Conservation (phyloP, 2,888 invertebrate species). For the Phengaris arion region DNA sequence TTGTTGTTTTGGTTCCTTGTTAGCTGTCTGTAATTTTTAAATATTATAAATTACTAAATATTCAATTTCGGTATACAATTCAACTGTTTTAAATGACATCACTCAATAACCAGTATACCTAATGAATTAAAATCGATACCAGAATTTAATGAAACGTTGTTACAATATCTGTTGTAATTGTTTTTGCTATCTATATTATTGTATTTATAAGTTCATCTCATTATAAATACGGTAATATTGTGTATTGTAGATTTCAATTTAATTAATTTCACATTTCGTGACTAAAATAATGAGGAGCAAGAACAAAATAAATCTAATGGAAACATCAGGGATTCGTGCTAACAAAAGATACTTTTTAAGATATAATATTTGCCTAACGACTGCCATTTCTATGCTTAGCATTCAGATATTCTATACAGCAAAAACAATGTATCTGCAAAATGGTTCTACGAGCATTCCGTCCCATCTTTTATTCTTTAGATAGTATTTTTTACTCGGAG, state of each 20-base stretch:
- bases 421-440: constrained; percentile 26
- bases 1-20: too few relatives aligned
- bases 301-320: constrained; percentile 5
- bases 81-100: too few relatives aligned
- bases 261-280: neutral
- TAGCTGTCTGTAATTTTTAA: too few relatives aligned
- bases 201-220: too few relatives aligned
- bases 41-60: too few relatives aligned
- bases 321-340: neutral
- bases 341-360: constrained; percentile 28
- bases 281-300: neutral
- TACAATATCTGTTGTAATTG: too few relatives aligned
- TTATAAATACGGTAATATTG: too few relatives aligned
- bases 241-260: neutral
- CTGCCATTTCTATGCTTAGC: constrained; percentile 22
- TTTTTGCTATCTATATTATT: too few relatives aligned
- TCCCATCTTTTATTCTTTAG: constrained; percentile 27
- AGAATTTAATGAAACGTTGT: too few relatives aligned
- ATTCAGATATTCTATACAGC: constrained; percentile 26
- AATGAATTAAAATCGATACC: too few relatives aligned
- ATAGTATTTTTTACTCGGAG: constrained; percentile 17
- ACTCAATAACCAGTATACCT: too few relatives aligned
- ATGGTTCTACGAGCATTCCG: constrained; percentile 22
- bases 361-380: constrained; percentile 28
- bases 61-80: too few relatives aligned